Percentiles rank a stretch among this genome's conserved stretches.
phyloP scores from a whole-genome alignment of 2,797 vertebrate species.

The Lagocephalus sceleratus region DNA sequence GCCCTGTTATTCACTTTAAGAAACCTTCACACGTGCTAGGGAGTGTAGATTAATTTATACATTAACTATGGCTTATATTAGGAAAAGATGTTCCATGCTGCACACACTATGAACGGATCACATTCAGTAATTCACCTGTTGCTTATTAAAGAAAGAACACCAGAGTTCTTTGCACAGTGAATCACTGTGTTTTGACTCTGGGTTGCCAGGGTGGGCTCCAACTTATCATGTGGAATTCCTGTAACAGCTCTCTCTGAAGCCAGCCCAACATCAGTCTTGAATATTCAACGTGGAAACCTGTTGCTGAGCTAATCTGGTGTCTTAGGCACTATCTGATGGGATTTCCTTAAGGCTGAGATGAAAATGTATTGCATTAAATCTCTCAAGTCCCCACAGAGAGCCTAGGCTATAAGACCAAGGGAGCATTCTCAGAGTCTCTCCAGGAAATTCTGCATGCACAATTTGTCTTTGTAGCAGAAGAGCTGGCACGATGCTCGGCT shows the following conservation, averaged over 20 bases:
- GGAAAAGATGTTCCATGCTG: constrained; percentile 11
- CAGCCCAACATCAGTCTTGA: constrained; percentile 14
- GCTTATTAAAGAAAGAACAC: constrained; percentile 32
- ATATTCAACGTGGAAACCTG: constrained; percentile 30
- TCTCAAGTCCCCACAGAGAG: constrained; percentile 61
- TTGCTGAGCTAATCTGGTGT: constrained; percentile 42
- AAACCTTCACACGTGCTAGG: too few relatives aligned
- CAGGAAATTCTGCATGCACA: constrained; percentile 75
- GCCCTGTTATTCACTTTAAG: too few relatives aligned
- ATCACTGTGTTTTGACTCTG: constrained; percentile 46
- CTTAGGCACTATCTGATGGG: constrained; percentile 37
- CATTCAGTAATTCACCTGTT: constrained; percentile 40
- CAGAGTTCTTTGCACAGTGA: constrained; percentile 32
- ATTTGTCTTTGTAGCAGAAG: constrained; percentile 76
- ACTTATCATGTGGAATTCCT: constrained; percentile 34
- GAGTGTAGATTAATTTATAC: constrained; percentile 8
- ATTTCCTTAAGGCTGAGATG: constrained; percentile 42
- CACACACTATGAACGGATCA: constrained; percentile 20
- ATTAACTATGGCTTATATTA: constrained; percentile 6
- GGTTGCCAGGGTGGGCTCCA: constrained; percentile 50
- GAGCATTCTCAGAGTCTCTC: constrained; percentile 61
- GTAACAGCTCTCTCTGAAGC: constrained; percentile 19
- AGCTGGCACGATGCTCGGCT: constrained; percentile 63
- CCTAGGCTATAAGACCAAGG: constrained; percentile 52
- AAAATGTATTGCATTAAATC: constrained; percentile 66